Evolutionary conservation across 2,888 invertebrate species (phyloP).

Genomic region (Girardia tigrina): DNA sequence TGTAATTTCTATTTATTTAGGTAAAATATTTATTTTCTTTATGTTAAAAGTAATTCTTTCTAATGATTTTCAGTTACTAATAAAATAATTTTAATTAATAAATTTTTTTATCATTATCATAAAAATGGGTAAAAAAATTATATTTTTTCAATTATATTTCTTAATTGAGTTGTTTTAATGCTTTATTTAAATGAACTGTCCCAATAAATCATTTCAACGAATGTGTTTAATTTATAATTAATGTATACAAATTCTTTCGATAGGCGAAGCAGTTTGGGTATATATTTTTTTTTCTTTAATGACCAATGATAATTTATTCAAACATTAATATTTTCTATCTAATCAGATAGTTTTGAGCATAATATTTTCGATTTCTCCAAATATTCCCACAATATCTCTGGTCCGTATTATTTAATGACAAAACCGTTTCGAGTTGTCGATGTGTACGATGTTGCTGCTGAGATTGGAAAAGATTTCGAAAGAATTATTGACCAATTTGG

Average conservation of each 20-base stretch:
- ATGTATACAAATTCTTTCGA: constrained; percentile 19
- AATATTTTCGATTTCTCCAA: constrained; percentile 15
- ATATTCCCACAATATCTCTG: not conserved
- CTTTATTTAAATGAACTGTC: not conserved
- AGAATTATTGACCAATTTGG: constrained; percentile 80
- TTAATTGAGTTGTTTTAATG: not conserved
- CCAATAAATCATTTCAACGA: not conserved
- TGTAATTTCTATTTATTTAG: too few relatives aligned
- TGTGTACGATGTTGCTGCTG: constrained; percentile 90
- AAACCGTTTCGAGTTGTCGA: constrained; percentile 59
- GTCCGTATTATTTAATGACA: constrained; percentile 19
- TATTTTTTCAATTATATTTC: too few relatives aligned
- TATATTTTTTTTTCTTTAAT: not conserved
- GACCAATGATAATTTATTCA: not conserved
- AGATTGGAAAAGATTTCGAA: constrained; percentile 93
- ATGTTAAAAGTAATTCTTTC: too few relatives aligned
- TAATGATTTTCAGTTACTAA: too few relatives aligned
- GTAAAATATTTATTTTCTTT: too few relatives aligned
- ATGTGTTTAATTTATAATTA: not conserved
- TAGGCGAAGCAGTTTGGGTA: constrained; percentile 11
- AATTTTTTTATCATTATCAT: too few relatives aligned
- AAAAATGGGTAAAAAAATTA: too few relatives aligned
- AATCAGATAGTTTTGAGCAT: not conserved
- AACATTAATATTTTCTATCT: not conserved
- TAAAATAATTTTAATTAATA: too few relatives aligned